Conservation (phyloP, 2,797 vertebrate genomes). For the Leptoclinus maculatus region DNA sequence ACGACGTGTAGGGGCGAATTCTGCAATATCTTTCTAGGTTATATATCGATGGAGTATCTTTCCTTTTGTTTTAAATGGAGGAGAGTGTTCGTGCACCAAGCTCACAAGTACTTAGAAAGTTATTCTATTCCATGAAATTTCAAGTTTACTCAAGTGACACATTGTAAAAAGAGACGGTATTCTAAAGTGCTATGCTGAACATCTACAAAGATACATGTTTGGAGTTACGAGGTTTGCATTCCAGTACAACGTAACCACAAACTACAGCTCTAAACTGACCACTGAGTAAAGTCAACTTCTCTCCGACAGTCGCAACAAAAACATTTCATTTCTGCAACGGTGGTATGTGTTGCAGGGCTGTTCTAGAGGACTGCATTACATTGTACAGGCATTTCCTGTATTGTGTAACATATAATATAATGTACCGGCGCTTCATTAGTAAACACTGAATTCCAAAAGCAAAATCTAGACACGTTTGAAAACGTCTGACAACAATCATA, state of each 20-base stretch:
- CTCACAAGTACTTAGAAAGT: neutral
- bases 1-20: neutral
- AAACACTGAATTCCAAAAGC: neutral
- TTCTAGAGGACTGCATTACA: neutral
- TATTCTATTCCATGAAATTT: neutral
- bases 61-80: neutral
- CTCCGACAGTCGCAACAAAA: conserved; percentile 64
- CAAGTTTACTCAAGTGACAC: conserved; percentile 5
- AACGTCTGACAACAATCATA: conserved; percentile 14
- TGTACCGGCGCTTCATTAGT: neutral
- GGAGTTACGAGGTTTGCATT: conserved; percentile 58
- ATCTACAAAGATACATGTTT: conserved; percentile 37
- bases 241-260: conserved; percentile 57
- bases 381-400: neutral
- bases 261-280: conserved; percentile 56
- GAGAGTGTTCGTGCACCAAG: neutral
- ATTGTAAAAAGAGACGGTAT: conserved; percentile 11
- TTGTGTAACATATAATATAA: conserved; percentile 4
- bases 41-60: neutral
- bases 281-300: conserved; percentile 36
- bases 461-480: conserved; percentile 1
- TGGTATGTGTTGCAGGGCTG: conserved; percentile 14
- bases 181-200: conserved; percentile 27
- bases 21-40: neutral
- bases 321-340: conserved; percentile 43